Evolutionary conservation across 2,797 vertebrate species (phyloP), one percentile per base, ranked within the genome.

Genomic region (Protonibea diacanthus): DNA sequence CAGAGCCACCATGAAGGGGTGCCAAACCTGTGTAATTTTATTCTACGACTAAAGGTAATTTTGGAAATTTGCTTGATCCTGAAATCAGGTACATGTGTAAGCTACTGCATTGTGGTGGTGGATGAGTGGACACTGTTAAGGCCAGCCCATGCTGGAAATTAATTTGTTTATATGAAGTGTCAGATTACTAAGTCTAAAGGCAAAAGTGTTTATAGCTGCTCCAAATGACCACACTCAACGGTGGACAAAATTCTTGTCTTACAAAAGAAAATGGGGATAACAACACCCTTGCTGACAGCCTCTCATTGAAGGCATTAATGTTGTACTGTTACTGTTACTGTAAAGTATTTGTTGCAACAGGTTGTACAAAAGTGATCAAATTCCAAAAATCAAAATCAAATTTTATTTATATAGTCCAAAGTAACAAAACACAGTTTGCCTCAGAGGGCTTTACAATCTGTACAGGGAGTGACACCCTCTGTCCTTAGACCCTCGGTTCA

Each of bases 21-120:
- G 42, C 5, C n/a, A 53, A 64, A 76, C 23, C 47, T 45, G 25
- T 47, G 53, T 18, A 60, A 20, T 62, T 52, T 71, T 4, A 57
- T 25, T 60, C 40, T 55, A 4, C 2, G 0, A 53, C 27, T 17
- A 38, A 59, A 21, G n/a, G 45, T 21, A 1, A 49, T 63, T 57
- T 44, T 51, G 14, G 18, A 45, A 29, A 29, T 52, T 69, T 71
- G 25, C 47, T 60, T 23, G 13, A 47, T 70, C 20, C 2, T 74
- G 6, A 17, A 59, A 29, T 48, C 61, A 33, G 49, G 40, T 55
- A 49, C 21, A 74, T 47, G 11, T 59, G 15, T 12, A 4, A 21
- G 27, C 29, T 27, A 6, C 42, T 56, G 49, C 48, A 60, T 59
- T 42, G 11, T 7, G 2, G 11, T 7, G 2, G 18, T 8, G 3